Conservation (phyloP, 2,113 vertebrate genomes). For the Nycticorax nycticorax region DNA sequence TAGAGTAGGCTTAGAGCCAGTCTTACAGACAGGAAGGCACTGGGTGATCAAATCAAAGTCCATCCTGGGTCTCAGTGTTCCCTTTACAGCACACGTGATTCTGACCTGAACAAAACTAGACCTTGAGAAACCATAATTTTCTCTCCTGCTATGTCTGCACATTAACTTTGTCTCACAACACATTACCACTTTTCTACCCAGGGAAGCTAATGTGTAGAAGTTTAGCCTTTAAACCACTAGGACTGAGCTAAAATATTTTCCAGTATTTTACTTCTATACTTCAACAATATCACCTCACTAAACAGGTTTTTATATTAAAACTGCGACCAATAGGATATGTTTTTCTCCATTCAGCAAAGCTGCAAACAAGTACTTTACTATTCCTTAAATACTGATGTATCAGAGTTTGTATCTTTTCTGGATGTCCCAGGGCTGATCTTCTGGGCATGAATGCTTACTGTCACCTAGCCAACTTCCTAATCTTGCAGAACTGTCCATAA, state of each 20-base stretch:
- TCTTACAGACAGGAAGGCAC: conserved; percentile 21
- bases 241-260: background rate
- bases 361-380: background rate
- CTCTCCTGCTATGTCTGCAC: background rate
- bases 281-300: background rate
- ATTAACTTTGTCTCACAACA: background rate
- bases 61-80: background rate
- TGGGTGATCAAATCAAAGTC: conserved; percentile 3
- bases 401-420: background rate
- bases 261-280: background rate
- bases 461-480: background rate
- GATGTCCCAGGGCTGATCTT: background rate
- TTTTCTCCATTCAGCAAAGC: background rate
- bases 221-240: background rate
- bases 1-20: conserved; percentile 23
- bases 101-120: background rate
- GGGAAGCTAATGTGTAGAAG: background rate
- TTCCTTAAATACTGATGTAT: background rate
- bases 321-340: background rate
- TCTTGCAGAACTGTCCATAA: background rate
- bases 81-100: background rate
- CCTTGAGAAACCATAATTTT: background rate
- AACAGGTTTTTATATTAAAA: background rate
- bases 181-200: background rate
- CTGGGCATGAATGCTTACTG: background rate